phyloP scores from a whole-genome alignment of 2,888 invertebrate species.

The Periphyllus acericola region DNA sequence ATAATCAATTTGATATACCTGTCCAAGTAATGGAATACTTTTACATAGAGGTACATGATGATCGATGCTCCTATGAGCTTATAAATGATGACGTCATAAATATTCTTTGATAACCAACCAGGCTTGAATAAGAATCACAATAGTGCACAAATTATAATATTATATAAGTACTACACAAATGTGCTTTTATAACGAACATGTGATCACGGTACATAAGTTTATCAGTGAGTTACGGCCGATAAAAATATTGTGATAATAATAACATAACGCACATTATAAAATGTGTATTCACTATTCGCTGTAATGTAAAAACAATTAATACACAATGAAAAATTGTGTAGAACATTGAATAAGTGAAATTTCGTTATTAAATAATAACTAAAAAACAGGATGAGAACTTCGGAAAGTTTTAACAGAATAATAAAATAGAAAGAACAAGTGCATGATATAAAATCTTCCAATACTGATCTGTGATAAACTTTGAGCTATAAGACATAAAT shows the following conservation, averaged over 20 bases:
- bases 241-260: background rate
- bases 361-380: background rate
- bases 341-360: background rate
- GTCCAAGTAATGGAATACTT: background rate
- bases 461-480: too few species aligned
- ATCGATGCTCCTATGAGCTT: background rate
- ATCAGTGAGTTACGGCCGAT: constrained; percentile 5
- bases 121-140: background rate
- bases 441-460: too few species aligned
- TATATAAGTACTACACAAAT: background rate
- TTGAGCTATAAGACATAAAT: too few species aligned
- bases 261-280: background rate
- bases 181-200: background rate
- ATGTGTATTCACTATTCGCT: background rate
- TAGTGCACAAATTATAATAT: background rate
- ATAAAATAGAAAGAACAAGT: too few species aligned
- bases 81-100: constrained; percentile 21
- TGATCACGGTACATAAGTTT: constrained; percentile 17
- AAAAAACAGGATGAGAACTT: background rate
- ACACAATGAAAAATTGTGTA: background rate
- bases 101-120: constrained; percentile 12
- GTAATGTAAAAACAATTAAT: background rate
- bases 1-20: constrained; percentile 4
- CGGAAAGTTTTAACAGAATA: too few species aligned
- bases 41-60: background rate